Evolutionary conservation across 2,888 invertebrate genomes (phyloP).

Genomic region (Druceiella hillmani): DNA sequence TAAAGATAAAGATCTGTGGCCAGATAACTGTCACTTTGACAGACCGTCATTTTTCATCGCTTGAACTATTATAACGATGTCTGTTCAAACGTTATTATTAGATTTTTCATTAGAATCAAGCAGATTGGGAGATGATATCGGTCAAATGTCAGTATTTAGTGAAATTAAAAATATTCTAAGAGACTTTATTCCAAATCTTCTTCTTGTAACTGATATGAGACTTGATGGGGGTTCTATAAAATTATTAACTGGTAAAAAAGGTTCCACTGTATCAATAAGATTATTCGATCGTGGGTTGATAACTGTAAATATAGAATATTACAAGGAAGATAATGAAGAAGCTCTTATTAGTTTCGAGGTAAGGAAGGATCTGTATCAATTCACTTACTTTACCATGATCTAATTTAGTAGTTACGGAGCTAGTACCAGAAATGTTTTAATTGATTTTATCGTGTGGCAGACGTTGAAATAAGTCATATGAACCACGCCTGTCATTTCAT

Average conservation of each 20-base stretch:
- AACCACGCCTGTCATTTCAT: too few species aligned
- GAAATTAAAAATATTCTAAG: slow-evolving; percentile 65
- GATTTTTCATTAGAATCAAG: slow-evolving; percentile 74
- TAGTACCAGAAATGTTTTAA: too few species aligned
- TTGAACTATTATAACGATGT: slow-evolving; percentile 52
- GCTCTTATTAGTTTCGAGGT: slow-evolving; percentile 74
- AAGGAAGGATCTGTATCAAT: too few species aligned
- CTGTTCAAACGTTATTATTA: slow-evolving; percentile 71
- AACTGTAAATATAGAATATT: slow-evolving; percentile 80
- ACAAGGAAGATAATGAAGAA: slow-evolving; percentile 67
- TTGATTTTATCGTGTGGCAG: too few species aligned
- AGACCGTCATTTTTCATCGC: too few species aligned
- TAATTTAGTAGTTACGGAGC: too few species aligned
- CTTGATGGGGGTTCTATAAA: slow-evolving; percentile 66
- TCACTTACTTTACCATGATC: too few species aligned
- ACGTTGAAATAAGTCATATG: too few species aligned
- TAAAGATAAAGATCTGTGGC: too few species aligned
- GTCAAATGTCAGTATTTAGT: slow-evolving; percentile 59
- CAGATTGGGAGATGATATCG: slow-evolving; percentile 59
- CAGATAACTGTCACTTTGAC: too few species aligned
- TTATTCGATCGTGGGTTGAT: slow-evolving; percentile 71
- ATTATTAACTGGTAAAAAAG: slow-evolving; percentile 65
- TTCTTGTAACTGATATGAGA: slow-evolving; percentile 60
- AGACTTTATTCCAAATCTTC: slow-evolving; percentile 66
- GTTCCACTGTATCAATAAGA: slow-evolving; percentile 64